These are phyloP conservation scores for Enteromius unitaeniatus DNA, from an alignment of 2,797 vertebrate genomes.

Conservation along the genomic window DNA sequence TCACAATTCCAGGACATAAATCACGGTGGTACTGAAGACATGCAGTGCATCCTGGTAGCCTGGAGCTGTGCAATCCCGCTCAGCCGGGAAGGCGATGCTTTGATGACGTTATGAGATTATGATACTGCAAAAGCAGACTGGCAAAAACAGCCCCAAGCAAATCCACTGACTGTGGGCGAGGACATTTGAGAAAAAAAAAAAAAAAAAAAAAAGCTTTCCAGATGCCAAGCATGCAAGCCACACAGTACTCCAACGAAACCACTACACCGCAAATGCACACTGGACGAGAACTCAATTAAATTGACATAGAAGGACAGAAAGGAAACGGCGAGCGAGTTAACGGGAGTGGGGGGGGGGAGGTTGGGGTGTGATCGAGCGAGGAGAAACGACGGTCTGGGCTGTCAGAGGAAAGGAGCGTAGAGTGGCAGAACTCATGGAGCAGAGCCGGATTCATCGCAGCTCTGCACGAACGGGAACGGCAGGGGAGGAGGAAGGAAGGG, in stretches of 20 bases:
- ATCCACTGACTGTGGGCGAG: not conserved
- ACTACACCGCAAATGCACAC: constrained; percentile 35
- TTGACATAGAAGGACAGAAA: constrained; percentile 37
- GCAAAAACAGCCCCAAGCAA: constrained; percentile 30
- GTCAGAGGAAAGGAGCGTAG: constrained; percentile 24
- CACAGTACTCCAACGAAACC: constrained; percentile 29
- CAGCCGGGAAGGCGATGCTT: constrained; percentile 27
- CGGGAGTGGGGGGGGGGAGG: not conserved
- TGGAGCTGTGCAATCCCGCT: constrained; percentile 16
- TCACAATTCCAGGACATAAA: not conserved
- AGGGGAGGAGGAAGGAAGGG: not conserved
- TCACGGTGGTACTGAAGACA: not conserved
- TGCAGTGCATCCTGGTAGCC: constrained; percentile 3
- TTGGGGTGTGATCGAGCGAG: constrained; percentile 41
- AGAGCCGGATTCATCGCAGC: constrained; percentile 21
- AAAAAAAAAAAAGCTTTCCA: constrained; percentile 25
- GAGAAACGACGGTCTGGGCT: constrained; percentile 37
- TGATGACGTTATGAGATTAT: constrained; percentile 19
- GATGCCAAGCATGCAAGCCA: constrained; percentile 30
- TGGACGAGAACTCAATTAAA: constrained; percentile 58
- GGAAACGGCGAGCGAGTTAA: constrained; percentile 14
- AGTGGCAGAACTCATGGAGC: constrained; percentile 42
- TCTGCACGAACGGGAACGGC: not conserved
- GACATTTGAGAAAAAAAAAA: not conserved
- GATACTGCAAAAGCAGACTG: constrained; percentile 24